Evolutionary conservation across 37 sponge, comb jelly and placozoan species (phyloP).

Genomic region (Hormiphora californensis): DNA sequence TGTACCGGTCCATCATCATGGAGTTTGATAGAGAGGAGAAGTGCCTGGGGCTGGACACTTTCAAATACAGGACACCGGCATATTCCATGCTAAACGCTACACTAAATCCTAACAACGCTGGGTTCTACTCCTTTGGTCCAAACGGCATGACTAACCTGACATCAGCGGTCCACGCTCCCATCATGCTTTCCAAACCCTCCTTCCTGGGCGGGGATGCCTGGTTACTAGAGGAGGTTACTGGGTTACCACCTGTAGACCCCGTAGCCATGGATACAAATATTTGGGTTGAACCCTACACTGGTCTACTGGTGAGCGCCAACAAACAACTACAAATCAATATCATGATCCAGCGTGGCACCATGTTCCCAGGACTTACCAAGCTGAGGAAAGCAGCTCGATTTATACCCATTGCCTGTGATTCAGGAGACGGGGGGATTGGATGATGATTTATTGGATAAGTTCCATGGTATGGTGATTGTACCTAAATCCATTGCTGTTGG

Average conservation of each 20-base stretch:
- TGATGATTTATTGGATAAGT: neutral
- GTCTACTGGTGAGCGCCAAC: neutral
- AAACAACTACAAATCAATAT: conserved; percentile 21
- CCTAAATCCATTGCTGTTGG: too few relatives aligned
- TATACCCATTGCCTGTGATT: neutral
- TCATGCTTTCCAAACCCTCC: conserved; percentile 73
- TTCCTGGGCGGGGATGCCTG: conserved; percentile 72
- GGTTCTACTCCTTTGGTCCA: conserved; percentile 62
- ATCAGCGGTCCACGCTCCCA: conserved; percentile 59
- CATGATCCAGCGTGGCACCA: neutral
- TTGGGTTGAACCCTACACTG: conserved; percentile 9
- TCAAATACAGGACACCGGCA: conserved; percentile 57
- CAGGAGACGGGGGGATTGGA: conserved; percentile 7
- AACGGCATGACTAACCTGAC: conserved; percentile 71
- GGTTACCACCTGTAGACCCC: neutral
- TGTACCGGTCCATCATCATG: conserved; percentile 56
- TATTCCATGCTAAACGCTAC: conserved; percentile 58
- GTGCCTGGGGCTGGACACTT: conserved; percentile 59
- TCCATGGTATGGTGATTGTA: too few relatives aligned
- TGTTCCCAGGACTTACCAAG: neutral
- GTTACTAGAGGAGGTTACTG: neutral
- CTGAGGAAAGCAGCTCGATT: neutral
- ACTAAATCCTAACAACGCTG: conserved; percentile 58
- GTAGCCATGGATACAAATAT: neutral
- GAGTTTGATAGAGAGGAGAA: conserved; percentile 25